Evolutionary conservation across 1,140 invertebrate genomes (phyloP), one percentile per base, ranked within the genome.

Genomic region (Odontomachus brunneus): DNA sequence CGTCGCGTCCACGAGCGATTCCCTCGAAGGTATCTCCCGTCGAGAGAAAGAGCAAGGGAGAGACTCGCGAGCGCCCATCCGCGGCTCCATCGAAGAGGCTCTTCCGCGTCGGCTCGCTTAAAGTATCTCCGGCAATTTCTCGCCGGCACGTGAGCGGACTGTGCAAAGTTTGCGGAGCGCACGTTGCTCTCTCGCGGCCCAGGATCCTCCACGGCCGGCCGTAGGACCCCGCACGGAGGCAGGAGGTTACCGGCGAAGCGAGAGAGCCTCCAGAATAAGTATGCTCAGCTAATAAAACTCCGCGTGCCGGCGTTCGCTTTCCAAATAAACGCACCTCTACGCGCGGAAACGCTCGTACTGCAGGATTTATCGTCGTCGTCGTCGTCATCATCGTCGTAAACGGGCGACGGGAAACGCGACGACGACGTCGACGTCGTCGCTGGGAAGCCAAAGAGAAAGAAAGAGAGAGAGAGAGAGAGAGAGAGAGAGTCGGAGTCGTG

Each of bases 81-180:
- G 81, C 69, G 73, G 69, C 69, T 87, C 22, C 53, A 26, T 87
- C 83, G 63, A 49, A 81, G 53, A 78, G 71, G 15, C 84, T 90
- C 90, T 91, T 92, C 90, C 89, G 85, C 82, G 85, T 89, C 87
- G 86, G 84, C 74, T 63, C 55, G 12, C 67, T 76, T 83, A 83
- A 90, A 88, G 63, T 84, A 76, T 82, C 86, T 62, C 89, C 84
- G 62, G 89, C 84, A 91, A 92, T 93, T 92, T 92, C 91, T 88
- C 88, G 90, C 85, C 83, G 88, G 88, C 92, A 92, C 92, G 92
- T 92, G 92, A 93, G 84, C 86, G 65, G 92, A 93, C 91, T 93
- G 86, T 89, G 87, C 86, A 93, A 93, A 92, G 87, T 84, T 83
- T 71, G 73, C 33, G 65, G 51, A 71, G 63, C 63, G 67, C 85